phyloP scores from a whole-genome alignment of 2,888 invertebrate species.

The Agrochola lota region DNA sequence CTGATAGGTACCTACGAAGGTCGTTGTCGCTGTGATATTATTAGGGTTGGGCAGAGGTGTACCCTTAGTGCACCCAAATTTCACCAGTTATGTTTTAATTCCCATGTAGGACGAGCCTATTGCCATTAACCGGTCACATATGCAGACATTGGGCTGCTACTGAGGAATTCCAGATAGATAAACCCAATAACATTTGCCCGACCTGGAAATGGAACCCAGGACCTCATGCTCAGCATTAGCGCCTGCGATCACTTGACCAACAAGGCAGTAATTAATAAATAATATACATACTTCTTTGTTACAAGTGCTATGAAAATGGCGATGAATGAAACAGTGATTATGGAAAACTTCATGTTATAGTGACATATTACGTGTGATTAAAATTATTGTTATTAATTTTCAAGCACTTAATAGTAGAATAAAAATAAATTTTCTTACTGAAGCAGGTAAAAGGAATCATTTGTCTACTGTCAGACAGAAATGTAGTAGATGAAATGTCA shows the following conservation, averaged over 20 bases:
- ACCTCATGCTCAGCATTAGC: not conserved
- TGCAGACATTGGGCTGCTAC: too few species aligned
- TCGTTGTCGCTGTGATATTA: not conserved
- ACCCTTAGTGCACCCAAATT: not conserved
- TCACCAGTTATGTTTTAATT: not conserved
- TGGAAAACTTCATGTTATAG: not conserved
- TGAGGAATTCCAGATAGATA: too few species aligned
- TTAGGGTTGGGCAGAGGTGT: not conserved
- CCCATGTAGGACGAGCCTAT: not conserved
- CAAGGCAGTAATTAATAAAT: not conserved
- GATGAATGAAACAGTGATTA: not conserved
- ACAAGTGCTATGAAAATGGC: not conserved
- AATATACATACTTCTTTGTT: not conserved
- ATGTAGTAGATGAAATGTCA: not conserved
- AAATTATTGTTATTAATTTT: not conserved
- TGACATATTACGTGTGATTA: too few species aligned
- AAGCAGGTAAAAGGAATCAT: not conserved
- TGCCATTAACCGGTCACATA: not conserved
- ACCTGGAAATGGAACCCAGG: too few species aligned
- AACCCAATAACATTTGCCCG: too few species aligned
- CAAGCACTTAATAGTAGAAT: not conserved
- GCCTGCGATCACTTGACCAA: not conserved
- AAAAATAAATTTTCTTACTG: not conserved
- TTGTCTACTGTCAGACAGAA: not conserved
- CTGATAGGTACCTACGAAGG: not conserved